Percentiles rank a stretch among this genome's conserved stretches.
These are phyloP conservation scores for Drosophila kohkoa DNA, from an alignment of 1,140 invertebrate genomes.

Conservation along the genomic window DNA sequence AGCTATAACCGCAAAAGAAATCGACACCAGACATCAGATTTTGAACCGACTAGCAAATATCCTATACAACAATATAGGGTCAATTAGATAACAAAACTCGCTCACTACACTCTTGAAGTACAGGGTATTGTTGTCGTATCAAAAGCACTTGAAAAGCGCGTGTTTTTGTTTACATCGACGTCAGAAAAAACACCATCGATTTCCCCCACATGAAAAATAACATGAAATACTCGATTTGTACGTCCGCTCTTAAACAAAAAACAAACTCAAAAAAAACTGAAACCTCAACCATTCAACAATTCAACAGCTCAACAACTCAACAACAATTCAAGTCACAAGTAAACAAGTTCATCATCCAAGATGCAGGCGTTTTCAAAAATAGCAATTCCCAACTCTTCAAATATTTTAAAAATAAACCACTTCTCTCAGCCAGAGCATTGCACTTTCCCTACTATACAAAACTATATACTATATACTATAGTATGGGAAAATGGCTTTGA, in stretches of 20 bases:
- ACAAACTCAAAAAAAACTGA: slow-evolving; percentile 4
- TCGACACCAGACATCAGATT: not conserved
- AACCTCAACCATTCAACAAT: not conserved
- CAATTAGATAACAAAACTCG: slow-evolving; percentile 12
- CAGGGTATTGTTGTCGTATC: slow-evolving; percentile 11
- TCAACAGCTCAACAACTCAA: slow-evolving; percentile 18
- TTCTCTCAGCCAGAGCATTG: slow-evolving; percentile 62
- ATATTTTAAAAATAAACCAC: slow-evolving; percentile 69
- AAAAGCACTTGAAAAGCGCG: slow-evolving; percentile 5
- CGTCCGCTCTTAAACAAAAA: slow-evolving; percentile 15
- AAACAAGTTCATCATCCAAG: slow-evolving; percentile 33
- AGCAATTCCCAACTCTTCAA: slow-evolving; percentile 66
- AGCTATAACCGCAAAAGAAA: slow-evolving; percentile 13
- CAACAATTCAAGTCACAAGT: slow-evolving; percentile 32
- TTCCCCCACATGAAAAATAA: slow-evolving; percentile 15
- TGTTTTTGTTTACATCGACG: slow-evolving; percentile 24
- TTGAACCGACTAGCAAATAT: slow-evolving; percentile 8
- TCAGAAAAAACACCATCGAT: not conserved
- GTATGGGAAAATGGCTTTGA: slow-evolving; percentile 25
- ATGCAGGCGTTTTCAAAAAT: slow-evolving; percentile 52
- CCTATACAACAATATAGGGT: slow-evolving; percentile 20
- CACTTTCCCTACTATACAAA: slow-evolving; percentile 51
- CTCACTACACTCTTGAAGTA: not conserved
- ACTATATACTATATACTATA: not conserved
- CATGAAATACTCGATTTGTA: slow-evolving; percentile 10